phyloP scores from a whole-genome alignment of 1,140 invertebrate species.

The Leptinotarsa defecta region DNA sequence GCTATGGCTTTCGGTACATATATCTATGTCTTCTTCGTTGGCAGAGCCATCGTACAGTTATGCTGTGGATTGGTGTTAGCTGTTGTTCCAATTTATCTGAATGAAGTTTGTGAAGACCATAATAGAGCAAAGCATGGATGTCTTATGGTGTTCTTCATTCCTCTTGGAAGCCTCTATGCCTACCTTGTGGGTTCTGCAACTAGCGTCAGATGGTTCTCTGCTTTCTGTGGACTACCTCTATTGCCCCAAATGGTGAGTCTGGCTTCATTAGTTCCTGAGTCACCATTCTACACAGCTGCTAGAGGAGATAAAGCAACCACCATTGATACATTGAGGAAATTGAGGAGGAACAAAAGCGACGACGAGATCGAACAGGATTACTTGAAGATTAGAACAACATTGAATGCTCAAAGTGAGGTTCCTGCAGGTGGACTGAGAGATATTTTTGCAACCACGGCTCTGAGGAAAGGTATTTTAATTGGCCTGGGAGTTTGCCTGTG shows the following conservation, averaged over 20 bases:
- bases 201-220: background rate
- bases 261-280: constrained; percentile 1
- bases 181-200: constrained; percentile 5
- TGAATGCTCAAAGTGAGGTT: too few species aligned
- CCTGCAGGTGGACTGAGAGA: too few species aligned
- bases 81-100: constrained; percentile 2
- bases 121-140: constrained; percentile 5
- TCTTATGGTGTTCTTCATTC: background rate
- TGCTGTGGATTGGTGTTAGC: background rate
- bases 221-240: background rate
- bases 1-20: background rate
- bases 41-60: background rate
- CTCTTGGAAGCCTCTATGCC: constrained; percentile 5
- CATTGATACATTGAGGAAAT: background rate
- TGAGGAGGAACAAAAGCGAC: constrained; percentile 12
- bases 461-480: background rate
- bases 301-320: background rate
- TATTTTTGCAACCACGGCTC: background rate
- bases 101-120: constrained; percentile 14
- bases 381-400: too few species aligned
- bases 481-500: background rate
- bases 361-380: too few species aligned
- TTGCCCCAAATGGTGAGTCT: background rate
- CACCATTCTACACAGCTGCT: background rate
- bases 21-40: background rate